Base-by-base conservation (phyloP, 2,113 vertebrate species). In the Hepsetus odoe region DNA sequence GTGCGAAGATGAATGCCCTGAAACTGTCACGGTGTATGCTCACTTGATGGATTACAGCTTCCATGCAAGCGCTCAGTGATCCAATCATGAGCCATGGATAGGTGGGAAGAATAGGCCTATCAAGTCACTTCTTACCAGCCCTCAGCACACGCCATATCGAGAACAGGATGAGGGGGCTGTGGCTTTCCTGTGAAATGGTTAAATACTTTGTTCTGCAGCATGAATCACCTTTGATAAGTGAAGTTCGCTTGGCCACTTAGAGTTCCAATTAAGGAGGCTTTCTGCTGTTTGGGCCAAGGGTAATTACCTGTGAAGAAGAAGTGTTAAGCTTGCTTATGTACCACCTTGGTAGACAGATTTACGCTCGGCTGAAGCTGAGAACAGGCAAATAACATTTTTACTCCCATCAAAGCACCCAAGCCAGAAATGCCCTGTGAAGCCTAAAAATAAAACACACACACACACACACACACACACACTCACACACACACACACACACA, bases 21-120 rank as follows among this genome's bases (percentile, higher is more conserved):
- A 46, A 80, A 76, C 65, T 56, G 71, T 58, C 68, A 76, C 46
- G 46, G 30, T 64, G 40, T 20, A 65, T 24, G 51, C 67, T 46
- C 49, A 73, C 40, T 65, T 82, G 80, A 82, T 82, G 80, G 80
- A 85, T 85, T 80, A 66, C 71, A 69, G 68, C 74, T 80, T 59
- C 46, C 76, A 68, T 53, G 33, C 58, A 77, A 55, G n/a, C 59
- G 24, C 68, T 28, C 32, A 70, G 56, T 73, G 77, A 80, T 74
- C 75, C 80, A 79, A 76, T 84, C 72, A 79, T 53, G 35, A 51
- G 61, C 42, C 58, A 61, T n/a, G 38, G 73, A 56, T 28, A 40
- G 73, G 58, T 72, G 59, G 33, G 12, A 65, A 42, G 46, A 72
- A 68, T 9, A 35, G 56, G 28, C 46, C 24, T 33, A 26, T 20